Conservation (phyloP, 2,113 vertebrate species). For the Meriones unguiculatus region DNA sequence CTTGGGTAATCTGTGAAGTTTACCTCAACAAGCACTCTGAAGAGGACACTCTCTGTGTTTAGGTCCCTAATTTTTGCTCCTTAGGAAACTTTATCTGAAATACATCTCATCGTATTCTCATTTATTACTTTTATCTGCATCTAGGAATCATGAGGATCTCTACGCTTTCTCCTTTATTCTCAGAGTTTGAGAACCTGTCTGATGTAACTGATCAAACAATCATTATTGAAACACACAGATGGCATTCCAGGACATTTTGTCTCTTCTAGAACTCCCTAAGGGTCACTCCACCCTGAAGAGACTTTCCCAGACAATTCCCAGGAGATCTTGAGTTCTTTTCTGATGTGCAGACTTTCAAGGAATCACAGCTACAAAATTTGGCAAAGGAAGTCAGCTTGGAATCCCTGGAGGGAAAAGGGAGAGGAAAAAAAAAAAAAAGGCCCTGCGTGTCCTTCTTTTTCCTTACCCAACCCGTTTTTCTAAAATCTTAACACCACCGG, state of each 20-base stretch:
- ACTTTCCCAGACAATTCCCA: constrained; percentile 10
- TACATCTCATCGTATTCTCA: neutral
- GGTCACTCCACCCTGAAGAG: neutral
- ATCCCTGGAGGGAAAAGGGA: neutral
- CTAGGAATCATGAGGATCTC: neutral
- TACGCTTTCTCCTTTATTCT: neutral
- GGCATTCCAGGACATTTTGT: neutral
- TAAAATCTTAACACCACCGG: constrained; percentile 78
- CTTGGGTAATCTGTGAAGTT: neutral
- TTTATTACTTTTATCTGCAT: neutral
- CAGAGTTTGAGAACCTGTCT: neutral
- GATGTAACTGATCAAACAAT: neutral
- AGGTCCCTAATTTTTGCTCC: neutral
- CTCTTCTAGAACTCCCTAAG: neutral
- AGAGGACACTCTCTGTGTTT: neutral
- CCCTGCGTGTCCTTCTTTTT: neutral
- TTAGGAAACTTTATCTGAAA: constrained; percentile 10
- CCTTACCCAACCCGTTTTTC: neutral
- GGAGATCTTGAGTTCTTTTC: neutral
- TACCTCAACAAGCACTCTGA: neutral
- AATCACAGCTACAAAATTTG: neutral
- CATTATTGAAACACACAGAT: neutral
- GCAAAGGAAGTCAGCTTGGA: constrained; percentile 21
- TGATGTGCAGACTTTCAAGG: neutral
- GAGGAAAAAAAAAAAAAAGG: neutral